Percentiles rank a stretch among this genome's conserved stretches.
Conservation (phyloP, 2,888 invertebrate genomes). For the Andrena chrysosceles region DNA sequence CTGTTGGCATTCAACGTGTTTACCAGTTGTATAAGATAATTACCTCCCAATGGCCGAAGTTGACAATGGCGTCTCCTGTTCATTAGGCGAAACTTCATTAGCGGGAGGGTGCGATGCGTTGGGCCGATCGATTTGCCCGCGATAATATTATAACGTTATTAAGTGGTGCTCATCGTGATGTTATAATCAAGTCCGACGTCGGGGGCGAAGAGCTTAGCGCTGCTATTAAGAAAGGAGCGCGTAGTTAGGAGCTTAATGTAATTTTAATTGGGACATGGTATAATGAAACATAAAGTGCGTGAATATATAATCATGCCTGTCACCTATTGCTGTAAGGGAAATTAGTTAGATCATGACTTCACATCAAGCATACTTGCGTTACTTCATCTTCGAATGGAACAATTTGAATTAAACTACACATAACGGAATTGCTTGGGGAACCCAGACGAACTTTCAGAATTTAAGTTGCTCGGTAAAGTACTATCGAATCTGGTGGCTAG, state of each 20-base stretch:
- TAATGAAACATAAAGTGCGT: background rate
- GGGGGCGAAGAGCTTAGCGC: background rate
- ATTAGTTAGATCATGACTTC: too few relatives aligned
- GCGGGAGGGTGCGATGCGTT: background rate
- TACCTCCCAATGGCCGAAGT: conserved; percentile 48
- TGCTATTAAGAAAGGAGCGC: background rate
- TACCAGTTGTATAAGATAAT: conserved; percentile 48
- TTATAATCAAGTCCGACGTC: background rate
- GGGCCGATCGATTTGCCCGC: conserved; percentile 5
- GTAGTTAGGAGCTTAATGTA: background rate
- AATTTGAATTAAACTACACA: background rate
- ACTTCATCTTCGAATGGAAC: background rate
- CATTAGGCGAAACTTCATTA: conserved; percentile 49
- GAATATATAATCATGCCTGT: background rate
- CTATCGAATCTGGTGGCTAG: background rate
- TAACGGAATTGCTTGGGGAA: background rate
- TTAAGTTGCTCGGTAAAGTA: background rate
- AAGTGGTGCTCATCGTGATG: background rate
- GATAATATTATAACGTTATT: conserved; percentile 26
- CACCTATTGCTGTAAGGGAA: too few relatives aligned
- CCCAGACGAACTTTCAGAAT: background rate
- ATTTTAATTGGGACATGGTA: background rate
- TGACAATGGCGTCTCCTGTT: conserved; percentile 42
- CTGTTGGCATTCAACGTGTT: conserved; percentile 41
- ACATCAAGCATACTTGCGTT: background rate